Percentiles rank a stretch among this genome's conserved stretches.
phyloP scores from a whole-genome alignment of 2,797 vertebrate genomes.

The Tragopan temminckii region DNA sequence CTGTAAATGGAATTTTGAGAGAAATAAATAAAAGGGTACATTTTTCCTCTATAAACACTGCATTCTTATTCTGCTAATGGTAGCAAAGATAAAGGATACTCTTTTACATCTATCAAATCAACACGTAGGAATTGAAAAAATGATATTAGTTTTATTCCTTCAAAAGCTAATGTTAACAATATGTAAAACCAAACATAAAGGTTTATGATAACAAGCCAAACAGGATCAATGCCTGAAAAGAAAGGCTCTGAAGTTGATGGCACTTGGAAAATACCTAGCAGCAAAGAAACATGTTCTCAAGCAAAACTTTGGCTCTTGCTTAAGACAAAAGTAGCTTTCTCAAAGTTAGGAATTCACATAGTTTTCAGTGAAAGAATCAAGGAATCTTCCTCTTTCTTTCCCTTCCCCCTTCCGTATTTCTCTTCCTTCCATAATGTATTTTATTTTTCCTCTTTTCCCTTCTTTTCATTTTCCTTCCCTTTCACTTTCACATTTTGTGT shows the following conservation, averaged over 20 bases:
- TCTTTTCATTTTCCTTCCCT: neutral
- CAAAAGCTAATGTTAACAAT: neutral
- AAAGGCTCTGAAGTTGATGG: neutral
- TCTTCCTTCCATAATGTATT: neutral
- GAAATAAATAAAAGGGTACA: neutral
- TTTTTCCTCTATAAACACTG: neutral
- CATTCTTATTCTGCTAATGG: neutral
- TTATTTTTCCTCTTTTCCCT: neutral
- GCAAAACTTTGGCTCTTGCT: neutral
- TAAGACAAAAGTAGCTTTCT: neutral
- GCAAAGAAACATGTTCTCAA: neutral
- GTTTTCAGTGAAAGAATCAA: neutral
- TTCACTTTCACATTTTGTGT: neutral
- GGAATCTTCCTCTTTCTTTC: neutral
- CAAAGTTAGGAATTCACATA: neutral
- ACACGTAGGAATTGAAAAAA: neutral
- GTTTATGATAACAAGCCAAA: neutral
- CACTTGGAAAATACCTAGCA: neutral
- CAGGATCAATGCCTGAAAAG: neutral
- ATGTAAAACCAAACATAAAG: neutral
- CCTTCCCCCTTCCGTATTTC: too few species aligned
- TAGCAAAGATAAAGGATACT: neutral
- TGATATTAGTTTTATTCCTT: neutral
- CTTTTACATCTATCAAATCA: neutral
- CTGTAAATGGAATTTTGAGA: constrained; percentile 71